Percentiles rank a stretch among this genome's conserved stretches.
Conservation (phyloP, 2,888 invertebrate species). For the Cremastobaeus sp. region DNA sequence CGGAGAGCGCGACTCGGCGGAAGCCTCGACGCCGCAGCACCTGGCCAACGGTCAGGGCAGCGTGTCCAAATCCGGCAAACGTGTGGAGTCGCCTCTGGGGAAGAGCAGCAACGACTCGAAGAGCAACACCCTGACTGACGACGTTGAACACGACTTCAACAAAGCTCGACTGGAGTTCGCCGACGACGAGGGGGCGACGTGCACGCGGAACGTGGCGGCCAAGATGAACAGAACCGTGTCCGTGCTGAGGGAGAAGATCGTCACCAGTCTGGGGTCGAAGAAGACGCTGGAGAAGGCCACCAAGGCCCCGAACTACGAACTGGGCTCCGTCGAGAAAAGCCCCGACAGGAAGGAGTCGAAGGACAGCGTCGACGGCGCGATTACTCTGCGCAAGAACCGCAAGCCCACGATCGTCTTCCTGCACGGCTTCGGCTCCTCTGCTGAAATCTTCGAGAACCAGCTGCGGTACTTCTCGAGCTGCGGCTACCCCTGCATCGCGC, state of each 20-base stretch:
- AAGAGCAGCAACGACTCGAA: too few species aligned
- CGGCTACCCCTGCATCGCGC: constrained; percentile 83
- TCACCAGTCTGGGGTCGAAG: constrained; percentile 53
- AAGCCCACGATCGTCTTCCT: constrained; percentile 82
- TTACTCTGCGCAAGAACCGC: constrained; percentile 67
- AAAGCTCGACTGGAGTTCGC: constrained; percentile 68
- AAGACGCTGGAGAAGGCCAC: constrained; percentile 37
- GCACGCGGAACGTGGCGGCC: constrained; percentile 56
- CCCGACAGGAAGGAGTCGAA: constrained; percentile 45
- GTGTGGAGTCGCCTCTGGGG: too few species aligned
- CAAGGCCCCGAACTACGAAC: constrained; percentile 61
- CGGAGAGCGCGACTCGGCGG: too few species aligned
- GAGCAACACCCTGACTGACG: too few species aligned
- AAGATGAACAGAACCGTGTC: constrained; percentile 67
- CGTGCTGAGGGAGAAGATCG: constrained; percentile 66
- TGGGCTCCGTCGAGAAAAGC: constrained; percentile 63
- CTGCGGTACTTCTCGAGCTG: constrained; percentile 80
- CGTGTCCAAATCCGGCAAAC: too few species aligned
- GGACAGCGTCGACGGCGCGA: constrained; percentile 59
- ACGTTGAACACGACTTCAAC: constrained; percentile 64
- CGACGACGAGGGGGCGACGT: constrained; percentile 37
- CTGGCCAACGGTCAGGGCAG: too few species aligned
- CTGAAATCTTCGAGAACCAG: constrained; percentile 82
- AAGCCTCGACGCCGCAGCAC: too few species aligned
- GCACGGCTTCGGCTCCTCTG: constrained; percentile 84